These are phyloP conservation scores for Nomada ruficornis DNA, from an alignment of 2,888 invertebrate species.

Conservation along the genomic window DNA sequence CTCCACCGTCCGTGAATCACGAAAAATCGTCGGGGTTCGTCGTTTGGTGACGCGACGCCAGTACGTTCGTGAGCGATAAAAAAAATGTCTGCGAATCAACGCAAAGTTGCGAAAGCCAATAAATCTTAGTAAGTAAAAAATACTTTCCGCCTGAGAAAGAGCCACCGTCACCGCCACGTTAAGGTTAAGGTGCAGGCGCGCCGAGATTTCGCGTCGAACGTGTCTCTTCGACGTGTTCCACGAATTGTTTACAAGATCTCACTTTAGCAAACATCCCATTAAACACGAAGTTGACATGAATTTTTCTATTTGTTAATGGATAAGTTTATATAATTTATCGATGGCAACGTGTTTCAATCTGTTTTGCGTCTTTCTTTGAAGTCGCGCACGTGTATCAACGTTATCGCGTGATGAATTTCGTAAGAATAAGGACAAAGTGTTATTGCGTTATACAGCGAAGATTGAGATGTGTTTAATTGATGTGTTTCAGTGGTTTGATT, in stretches of 20 bases:
- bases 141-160: neutral
- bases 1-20: conserved; percentile 49
- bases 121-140: conserved; percentile 25
- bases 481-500: neutral
- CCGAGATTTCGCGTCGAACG: neutral
- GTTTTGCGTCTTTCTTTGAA: neutral
- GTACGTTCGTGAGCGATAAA: conserved; percentile 29
- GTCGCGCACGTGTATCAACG: neutral
- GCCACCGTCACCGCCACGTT: neutral
- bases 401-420: conserved; percentile 4
- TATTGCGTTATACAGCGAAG: neutral
- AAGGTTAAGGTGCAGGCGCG: conserved; percentile 1
- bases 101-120: conserved; percentile 27
- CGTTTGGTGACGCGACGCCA: conserved; percentile 48
- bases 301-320: conserved; percentile 2
- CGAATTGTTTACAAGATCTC: conserved; percentile 23
- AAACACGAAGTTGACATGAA: neutral
- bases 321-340: conserved; percentile 3
- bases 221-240: neutral
- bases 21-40: conserved; percentile 45
- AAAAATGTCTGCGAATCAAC: conserved; percentile 30
- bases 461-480: neutral
- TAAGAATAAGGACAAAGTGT: neutral
- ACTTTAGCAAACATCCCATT: neutral
- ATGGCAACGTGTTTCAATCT: neutral